These are phyloP conservation scores for Coregonus sp. DNA, from an alignment of 2,797 vertebrate species.

Conservation along the genomic window DNA sequence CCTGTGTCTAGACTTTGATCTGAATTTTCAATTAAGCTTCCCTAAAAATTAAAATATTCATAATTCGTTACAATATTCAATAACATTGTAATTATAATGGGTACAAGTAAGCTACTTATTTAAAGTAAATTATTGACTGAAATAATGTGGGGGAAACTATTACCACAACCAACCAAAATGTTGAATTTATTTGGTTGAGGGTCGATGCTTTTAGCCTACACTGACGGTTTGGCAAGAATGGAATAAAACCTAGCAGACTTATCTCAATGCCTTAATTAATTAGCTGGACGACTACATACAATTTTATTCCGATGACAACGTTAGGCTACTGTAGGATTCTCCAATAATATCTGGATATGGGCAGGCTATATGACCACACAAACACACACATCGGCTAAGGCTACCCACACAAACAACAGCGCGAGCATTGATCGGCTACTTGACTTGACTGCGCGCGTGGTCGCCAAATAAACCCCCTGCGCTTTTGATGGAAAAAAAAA, in stretches of 20 bases:
- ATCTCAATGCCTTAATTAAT: not conserved
- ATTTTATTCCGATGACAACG: not conserved
- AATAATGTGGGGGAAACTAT: not conserved
- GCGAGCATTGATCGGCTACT: not conserved
- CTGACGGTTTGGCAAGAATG: not conserved
- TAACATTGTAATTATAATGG: not conserved
- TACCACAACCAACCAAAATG: not conserved
- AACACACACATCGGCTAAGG: not conserved
- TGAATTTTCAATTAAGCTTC: not conserved
- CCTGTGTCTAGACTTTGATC: not conserved
- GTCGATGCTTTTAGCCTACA: not conserved
- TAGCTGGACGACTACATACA: not conserved
- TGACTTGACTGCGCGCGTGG: constrained; percentile 1
- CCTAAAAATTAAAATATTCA: not conserved
- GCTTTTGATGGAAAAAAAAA: not conserved
- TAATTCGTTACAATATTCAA: not conserved
- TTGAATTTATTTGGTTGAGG: not conserved
- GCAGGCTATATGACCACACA: not conserved
- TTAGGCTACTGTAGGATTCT: not conserved
- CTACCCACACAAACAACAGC: not conserved
- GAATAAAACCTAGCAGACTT: not conserved
- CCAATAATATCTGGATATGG: not conserved
- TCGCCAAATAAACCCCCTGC: not conserved
- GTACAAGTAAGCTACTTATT: too few relatives aligned
- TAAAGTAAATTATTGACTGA: too few relatives aligned